Base-by-base conservation (phyloP, 2,888 invertebrate genomes). In the Habroteleia sp. region DNA sequence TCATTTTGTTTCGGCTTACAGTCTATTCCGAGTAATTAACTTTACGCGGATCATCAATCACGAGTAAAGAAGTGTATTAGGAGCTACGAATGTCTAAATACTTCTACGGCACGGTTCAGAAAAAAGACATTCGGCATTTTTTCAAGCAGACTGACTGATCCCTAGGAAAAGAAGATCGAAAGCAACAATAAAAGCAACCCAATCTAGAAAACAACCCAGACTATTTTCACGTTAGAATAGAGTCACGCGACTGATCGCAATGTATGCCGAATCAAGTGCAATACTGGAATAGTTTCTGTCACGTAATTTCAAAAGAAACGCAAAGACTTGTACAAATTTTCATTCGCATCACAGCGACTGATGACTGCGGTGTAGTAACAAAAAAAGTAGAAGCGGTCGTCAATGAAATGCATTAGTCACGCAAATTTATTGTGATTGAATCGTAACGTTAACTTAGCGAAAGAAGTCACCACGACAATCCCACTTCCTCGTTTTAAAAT, bases 351-450 rank as follows among this genome's bases (percentile, higher is more conserved):
- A 33, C 20, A 42, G 23, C 20, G 31, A 56, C 56, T 41, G 13
- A 52, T n/a, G n/a, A n/a, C n/a, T n/a, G n/a, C n/a, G n/a, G n/a
- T n/a, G n/a, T n/a, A n/a, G n/a, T n/a, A n/a, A n/a, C n/a, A n/a
- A n/a, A n/a, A n/a, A n/a, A n/a, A n/a, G n/a, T n/a, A n/a, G 48
- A 35, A 33, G 17, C 42, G n/a, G 35, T 16, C 60, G 13, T 69
- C 50, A 69, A 58, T 69, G 52, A 69, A 69, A 69, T 27, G 37
- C 69, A 69, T 69, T 60, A 69, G 60, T 69, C 60, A 60, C 52
- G 50, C 20, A 25, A 41, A 50, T 41, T 48, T 50, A 68, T 68
- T 68, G 56, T 50, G 48, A 14, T 25, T 48, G 66, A 58, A 41
- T 58, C 16, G 58, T 58, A 50, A 58, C 68, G 68, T 58, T 58